Base-by-base conservation (phyloP, 2,888 invertebrate species). In the Empis stercorea region DNA sequence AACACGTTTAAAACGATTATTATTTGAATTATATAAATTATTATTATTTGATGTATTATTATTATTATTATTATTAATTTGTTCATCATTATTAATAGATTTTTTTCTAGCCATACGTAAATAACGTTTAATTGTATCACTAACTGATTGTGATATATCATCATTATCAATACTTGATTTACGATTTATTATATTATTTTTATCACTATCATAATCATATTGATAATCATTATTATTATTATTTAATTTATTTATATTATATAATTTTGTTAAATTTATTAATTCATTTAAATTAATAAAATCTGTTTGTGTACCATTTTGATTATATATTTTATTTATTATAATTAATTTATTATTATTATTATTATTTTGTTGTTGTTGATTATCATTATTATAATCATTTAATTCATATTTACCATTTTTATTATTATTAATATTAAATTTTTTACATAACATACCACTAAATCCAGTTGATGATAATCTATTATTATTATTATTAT, bases 51-150 rank as follows among this genome's bases (percentile, higher is more conserved):
- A n/a, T n/a, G n/a, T n/a, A n/a, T n/a, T n/a, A n/a, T n/a, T n/a
- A n/a, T n/a, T n/a, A n/a, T n/a, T n/a, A n/a, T n/a, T n/a, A n/a
- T n/a, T n/a, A n/a, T n/a, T n/a, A n/a, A n/a, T n/a, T n/a, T n/a
- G n/a, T n/a, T n/a, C 84, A 3, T 81, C 79, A 63, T 88, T 87
- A 43, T 63, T 61, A 10, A 84, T 80, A 59, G 86, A 87, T 61
- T 89, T 89, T 63, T 89, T 89, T 32, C 89, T 75, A 9, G 87
- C 88, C 88, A 89, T 89, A 48, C 86, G 73, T 44, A 89, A 68
- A 64, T 89, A 89, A 10, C 88, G 73, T 65, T 88, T 88, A 51
- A 89, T 87, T 0, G 87, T 88, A 60, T 88, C 87, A 61, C 87
- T 84, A 23, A 89, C 88, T 1, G 87, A 88, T 51, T 87, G 87